These are phyloP conservation scores for Frankliniella intonsa DNA, from an alignment of 2,888 invertebrate genomes.

Conservation along the genomic window DNA sequence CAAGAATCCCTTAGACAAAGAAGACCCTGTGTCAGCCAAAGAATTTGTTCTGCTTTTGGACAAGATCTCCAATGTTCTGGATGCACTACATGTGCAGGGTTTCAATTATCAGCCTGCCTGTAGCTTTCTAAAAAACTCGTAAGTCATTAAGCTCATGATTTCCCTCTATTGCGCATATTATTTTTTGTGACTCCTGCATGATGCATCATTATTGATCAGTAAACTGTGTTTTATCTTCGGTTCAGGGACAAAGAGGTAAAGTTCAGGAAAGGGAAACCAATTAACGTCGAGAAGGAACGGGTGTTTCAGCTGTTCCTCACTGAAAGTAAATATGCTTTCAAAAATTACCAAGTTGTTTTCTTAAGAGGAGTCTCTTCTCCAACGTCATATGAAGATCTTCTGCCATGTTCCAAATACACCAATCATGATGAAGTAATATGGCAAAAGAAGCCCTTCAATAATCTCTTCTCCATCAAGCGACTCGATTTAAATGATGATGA, in stretches of 20 bases:
- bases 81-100: background rate
- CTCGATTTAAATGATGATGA: background rate
- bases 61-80: background rate
- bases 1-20: background rate
- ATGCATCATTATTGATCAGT: background rate
- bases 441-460: background rate
- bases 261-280: background rate
- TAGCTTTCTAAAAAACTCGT: constrained; percentile 4
- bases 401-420: background rate
- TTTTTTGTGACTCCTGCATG: background rate
- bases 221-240: background rate
- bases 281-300: background rate
- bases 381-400: background rate
- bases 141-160: background rate
- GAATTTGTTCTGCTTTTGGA: constrained; percentile 2
- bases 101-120: constrained; percentile 7
- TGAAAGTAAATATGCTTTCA: background rate
- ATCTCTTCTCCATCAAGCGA: background rate
- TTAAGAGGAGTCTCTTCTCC: background rate
- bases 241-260: background rate
- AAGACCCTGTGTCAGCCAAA: background rate
- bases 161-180: background rate
- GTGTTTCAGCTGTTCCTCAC: background rate
- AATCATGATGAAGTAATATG: constrained; percentile 18
- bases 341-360: background rate